These are phyloP conservation scores for Myotis yumanensis DNA, from an alignment of 2,113 vertebrate genomes.

Conservation along the genomic window DNA sequence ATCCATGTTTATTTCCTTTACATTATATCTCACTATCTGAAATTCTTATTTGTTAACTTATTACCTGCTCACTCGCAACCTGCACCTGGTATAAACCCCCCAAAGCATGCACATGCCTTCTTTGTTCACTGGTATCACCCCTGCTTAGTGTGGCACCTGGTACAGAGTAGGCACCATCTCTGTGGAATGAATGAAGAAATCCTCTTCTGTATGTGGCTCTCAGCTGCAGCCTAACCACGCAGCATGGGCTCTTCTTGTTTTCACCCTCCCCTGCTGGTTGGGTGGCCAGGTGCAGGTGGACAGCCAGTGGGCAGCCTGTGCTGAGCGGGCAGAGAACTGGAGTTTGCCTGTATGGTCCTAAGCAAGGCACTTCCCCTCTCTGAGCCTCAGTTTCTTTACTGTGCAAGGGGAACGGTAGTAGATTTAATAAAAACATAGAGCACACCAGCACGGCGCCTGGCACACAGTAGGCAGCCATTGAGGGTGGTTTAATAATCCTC, in stretches of 20 bases:
- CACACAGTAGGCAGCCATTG: neutral
- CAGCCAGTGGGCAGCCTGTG: neutral
- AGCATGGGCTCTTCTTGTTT: neutral
- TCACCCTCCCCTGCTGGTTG: neutral
- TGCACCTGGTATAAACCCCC: neutral
- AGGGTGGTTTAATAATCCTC: neutral
- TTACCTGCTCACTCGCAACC: neutral
- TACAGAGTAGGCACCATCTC: neutral
- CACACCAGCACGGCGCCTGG: neutral
- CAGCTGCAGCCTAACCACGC: neutral
- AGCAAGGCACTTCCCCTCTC: neutral
- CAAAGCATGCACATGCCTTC: neutral
- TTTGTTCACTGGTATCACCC: neutral
- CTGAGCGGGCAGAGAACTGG: neutral
- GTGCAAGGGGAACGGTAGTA: neutral
- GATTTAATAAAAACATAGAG: neutral
- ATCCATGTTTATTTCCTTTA: neutral
- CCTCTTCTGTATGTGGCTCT: neutral
- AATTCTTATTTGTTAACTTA: neutral
- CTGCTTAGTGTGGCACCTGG: neutral
- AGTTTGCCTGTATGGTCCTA: neutral
- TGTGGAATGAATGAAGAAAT: neutral
- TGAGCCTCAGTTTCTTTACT: constrained; percentile 14
- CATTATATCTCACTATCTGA: neutral
- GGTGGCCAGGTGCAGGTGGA: neutral